These are phyloP conservation scores for Corydoras sp. DNA, from an alignment of 2,113 vertebrate genomes.

Conservation along the genomic window DNA sequence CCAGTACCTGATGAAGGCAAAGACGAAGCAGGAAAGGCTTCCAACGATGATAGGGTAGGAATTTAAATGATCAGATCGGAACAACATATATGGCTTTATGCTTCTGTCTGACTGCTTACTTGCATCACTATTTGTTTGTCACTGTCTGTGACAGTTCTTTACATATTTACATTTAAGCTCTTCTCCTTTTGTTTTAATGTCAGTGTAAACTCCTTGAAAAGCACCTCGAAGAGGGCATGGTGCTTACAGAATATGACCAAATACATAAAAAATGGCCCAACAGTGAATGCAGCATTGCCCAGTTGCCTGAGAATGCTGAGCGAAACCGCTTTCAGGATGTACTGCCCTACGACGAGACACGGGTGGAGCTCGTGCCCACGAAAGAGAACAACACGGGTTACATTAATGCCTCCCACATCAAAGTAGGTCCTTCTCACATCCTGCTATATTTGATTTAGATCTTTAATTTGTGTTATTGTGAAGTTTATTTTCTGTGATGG, in stretches of 20 bases:
- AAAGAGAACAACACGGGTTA: constrained; percentile 98
- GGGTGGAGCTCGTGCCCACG: constrained; percentile 93
- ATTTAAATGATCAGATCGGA: neutral
- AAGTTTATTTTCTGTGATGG: no score
- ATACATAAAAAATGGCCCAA: constrained; percentile 71
- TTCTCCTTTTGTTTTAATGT: neutral
- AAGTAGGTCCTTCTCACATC: constrained; percentile 61
- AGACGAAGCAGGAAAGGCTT: constrained; percentile 77
- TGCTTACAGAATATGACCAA: constrained; percentile 86
- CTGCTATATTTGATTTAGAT: neutral
- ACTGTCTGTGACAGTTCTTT: no score
- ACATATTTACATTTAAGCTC: no score
- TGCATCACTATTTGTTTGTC: no score
- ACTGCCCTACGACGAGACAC: constrained; percentile 85
- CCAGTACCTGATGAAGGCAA: constrained; percentile 75
- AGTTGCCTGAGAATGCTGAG: constrained; percentile 81
- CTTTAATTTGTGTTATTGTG: no score
- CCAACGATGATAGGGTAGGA: constrained; percentile 86
- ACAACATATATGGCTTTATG: neutral
- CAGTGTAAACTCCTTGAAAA: constrained; percentile 85
- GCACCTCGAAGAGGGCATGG: constrained; percentile 82
- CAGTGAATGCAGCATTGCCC: constrained; percentile 73
- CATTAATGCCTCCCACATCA: constrained; percentile 93
- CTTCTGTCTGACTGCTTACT: no score
- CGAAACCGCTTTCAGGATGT: constrained; percentile 93